These are phyloP conservation scores for Sebastes cheni DNA, from an alignment of 2,797 vertebrate genomes.

Conservation along the genomic window DNA sequence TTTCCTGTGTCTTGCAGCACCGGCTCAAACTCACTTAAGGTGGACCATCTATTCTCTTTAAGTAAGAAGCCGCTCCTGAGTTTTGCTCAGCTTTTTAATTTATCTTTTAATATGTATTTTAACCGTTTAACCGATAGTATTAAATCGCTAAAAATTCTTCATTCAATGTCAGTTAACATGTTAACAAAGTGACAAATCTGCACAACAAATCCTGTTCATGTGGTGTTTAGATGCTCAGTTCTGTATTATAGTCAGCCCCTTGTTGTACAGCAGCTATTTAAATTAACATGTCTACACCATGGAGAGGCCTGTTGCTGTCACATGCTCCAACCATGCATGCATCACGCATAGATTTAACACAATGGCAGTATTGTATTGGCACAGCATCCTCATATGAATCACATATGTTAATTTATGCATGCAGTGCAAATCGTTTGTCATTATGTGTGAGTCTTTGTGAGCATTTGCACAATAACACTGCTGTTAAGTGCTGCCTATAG, in stretches of 20 bases:
- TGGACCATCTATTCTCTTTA: too few relatives aligned
- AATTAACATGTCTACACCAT: background rate
- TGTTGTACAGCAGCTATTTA: background rate
- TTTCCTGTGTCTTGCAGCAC: too few relatives aligned
- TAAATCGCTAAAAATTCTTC: too few relatives aligned
- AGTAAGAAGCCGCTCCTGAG: too few relatives aligned
- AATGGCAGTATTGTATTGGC: background rate
- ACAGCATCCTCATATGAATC: background rate
- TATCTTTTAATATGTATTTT: too few relatives aligned
- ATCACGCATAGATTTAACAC: background rate
- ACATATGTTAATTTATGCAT: background rate
- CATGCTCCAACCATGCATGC: background rate
- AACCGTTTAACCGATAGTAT: too few relatives aligned
- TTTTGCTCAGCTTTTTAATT: too few relatives aligned
- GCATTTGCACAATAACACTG: conserved; percentile 1
- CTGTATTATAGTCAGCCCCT: background rate
- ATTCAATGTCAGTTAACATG: background rate
- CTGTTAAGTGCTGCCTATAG: background rate
- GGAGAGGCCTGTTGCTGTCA: background rate
- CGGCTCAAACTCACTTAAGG: too few relatives aligned
- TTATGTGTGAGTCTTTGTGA: background rate
- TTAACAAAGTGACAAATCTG: background rate
- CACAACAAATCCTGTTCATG: background rate
- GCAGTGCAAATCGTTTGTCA: background rate
- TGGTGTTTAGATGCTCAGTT: background rate